Percentiles rank a stretch among this genome's conserved stretches.
Conservation (phyloP, 1,140 invertebrate species). For the Muscidifurax raptorellus region DNA sequence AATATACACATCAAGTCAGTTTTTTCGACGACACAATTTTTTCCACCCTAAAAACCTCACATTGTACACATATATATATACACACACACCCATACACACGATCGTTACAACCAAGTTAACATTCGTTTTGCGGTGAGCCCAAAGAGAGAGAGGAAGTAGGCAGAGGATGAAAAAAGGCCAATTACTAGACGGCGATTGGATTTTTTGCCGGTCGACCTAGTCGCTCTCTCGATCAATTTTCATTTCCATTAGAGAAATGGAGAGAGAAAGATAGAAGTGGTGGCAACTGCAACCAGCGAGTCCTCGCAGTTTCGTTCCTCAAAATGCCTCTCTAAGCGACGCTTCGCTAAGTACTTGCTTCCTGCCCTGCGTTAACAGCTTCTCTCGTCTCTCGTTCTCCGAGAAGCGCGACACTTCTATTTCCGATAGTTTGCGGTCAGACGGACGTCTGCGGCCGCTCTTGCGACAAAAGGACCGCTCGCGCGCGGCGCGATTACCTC, state of each 20-base stretch:
- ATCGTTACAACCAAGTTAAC: background rate
- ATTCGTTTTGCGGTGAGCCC: constrained; percentile 14
- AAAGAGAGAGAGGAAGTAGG: constrained; percentile 10
- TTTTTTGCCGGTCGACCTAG: constrained; percentile 5
- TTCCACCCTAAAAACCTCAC: background rate
- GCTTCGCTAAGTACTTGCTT: constrained; percentile 65
- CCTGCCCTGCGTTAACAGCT: constrained; percentile 58
- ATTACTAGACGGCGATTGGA: constrained; percentile 28
- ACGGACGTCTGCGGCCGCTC: constrained; percentile 37
- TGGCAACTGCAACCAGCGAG: background rate
- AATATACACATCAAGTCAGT: background rate
- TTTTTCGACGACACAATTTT: background rate
- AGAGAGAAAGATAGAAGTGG: background rate
- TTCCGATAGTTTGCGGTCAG: constrained; percentile 72
- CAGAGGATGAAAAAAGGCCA: constrained; percentile 9
- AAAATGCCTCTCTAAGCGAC: constrained; percentile 65
- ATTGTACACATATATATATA: background rate
- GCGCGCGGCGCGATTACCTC: background rate
- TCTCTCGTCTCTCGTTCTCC: constrained; percentile 49
- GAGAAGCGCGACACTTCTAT: constrained; percentile 61
- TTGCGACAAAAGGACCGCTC: background rate
- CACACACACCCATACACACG: background rate
- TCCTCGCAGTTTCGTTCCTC: constrained; percentile 53
- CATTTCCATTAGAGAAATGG: constrained; percentile 57
- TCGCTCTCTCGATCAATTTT: constrained; percentile 61